phyloP scores from a whole-genome alignment of 2,888 invertebrate species.

The Ptilodon capucinus region DNA sequence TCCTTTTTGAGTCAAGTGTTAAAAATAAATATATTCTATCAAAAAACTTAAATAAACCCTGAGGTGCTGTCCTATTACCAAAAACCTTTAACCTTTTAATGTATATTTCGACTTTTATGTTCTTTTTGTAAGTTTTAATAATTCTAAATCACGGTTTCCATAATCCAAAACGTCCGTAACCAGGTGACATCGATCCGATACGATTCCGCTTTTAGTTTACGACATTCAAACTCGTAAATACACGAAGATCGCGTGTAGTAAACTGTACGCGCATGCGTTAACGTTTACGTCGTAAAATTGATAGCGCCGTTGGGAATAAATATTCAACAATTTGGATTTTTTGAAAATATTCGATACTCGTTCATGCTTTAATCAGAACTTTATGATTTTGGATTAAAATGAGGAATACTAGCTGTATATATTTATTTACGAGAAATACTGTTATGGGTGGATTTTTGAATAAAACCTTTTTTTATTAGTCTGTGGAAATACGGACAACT shows the following conservation, averaged over 20 bases:
- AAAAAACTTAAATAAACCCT: too few species aligned
- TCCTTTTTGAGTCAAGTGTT: too few species aligned
- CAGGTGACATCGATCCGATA: conserved; percentile 1
- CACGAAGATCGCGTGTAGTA: conserved; percentile 20
- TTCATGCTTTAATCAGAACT: conserved; percentile 16
- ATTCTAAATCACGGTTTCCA: neutral
- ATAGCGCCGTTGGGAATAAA: conserved; percentile 24
- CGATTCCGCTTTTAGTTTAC: neutral
- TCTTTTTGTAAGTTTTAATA: neutral
- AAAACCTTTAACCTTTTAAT: too few species aligned
- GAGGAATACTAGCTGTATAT: conserved; percentile 5
- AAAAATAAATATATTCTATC: too few species aligned
- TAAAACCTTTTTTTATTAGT: too few species aligned
- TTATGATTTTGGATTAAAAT: conserved; percentile 6
- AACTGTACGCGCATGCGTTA: conserved; percentile 22
- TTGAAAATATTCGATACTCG: conserved; percentile 12
- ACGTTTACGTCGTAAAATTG: conserved; percentile 33
- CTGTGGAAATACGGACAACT: too few species aligned
- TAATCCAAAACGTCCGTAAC: neutral
- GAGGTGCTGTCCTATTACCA: too few species aligned
- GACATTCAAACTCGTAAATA: neutral
- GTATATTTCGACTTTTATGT: too few species aligned
- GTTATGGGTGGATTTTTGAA: neutral
- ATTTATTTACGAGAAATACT: neutral
- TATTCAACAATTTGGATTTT: conserved; percentile 14